Evolutionary conservation across 1,140 invertebrate genomes (phyloP).

Genomic region (Harpegnathos saltator): DNA sequence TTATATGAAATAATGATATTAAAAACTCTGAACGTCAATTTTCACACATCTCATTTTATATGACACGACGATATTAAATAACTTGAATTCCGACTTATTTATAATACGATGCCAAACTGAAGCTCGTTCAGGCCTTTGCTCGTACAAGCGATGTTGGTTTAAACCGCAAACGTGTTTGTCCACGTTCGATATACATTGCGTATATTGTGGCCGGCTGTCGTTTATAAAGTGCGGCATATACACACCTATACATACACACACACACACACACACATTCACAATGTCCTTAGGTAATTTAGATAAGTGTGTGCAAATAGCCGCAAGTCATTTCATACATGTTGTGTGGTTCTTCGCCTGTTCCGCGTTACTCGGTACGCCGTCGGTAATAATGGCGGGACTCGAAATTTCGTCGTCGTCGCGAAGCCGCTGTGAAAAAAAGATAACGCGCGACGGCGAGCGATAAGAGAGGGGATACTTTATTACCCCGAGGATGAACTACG

Average conservation of each 20-base stretch:
- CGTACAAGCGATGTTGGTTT: constrained; percentile 12
- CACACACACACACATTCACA: no score
- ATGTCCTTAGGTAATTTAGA: constrained; percentile 9
- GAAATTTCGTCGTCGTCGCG: constrained; percentile 34
- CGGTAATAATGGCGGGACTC: constrained; percentile 3
- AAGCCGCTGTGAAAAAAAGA: constrained; percentile 41
- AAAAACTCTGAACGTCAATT: no score
- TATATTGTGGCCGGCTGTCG: constrained; percentile 11
- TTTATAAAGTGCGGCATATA: constrained; percentile 20
- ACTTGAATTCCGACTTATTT: constrained; percentile 10
- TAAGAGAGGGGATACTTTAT: constrained; percentile 71
- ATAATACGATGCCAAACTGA: constrained; percentile 25
- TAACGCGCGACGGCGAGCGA: not conserved
- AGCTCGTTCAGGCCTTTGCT: constrained; percentile 30
- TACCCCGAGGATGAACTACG: constrained; percentile 76
- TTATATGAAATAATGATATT: no score
- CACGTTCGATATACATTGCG: constrained; percentile 29
- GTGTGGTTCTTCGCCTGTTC: not conserved
- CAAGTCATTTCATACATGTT: not conserved
- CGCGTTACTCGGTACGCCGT: not conserved
- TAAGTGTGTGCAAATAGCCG: not conserved
- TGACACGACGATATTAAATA: no score
- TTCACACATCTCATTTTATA: no score
- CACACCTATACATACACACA: no score
- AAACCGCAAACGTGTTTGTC: constrained; percentile 32